Base-by-base conservation (phyloP, 2,113 vertebrate genomes). In the Protomyctophum bolini region DNA sequence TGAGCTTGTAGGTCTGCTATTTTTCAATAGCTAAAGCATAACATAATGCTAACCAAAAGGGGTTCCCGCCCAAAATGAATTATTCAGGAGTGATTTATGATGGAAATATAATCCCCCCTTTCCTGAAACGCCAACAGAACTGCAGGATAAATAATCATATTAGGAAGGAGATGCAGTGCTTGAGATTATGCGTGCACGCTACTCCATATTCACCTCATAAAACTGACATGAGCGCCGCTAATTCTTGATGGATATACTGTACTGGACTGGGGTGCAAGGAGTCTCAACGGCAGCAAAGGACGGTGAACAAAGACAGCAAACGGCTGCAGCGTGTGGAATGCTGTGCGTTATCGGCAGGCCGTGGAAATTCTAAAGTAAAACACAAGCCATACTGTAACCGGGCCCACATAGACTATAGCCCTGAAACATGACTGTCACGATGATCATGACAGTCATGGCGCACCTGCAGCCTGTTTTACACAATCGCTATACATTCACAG, bases 171-270 rank as follows among this genome's bases (percentile, higher is more conserved):
- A 81, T 59, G 67, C 87, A 73, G 81, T 59, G 84, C 75, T 77
- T 83, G 79, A 88, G 82, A 89, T 91, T 48, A 86, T 85, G 82
- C 83, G 80, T n/a, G n/a, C 52, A 68, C 63, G 10, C 76, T 79
- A 81, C 75, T 89, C 75, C 84, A 87, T 86, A 89, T 87, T 87
- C 57, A 33, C 66, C 71, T 66, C 82, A 89, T 89, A 90, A 92
- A 91, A 75, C 80, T 85, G 87, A 91, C 85, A 89, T 65, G 72
- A 84, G 73, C 70, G 81, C 71, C 81, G 80, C 83, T 86, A 83
- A 87, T 81, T 84, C 67, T 33, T 73, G 82, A 80, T 73, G 67
- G 77, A 88, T 85, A 78, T 80, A 87, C 72, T 63, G 74, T 9
- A 61, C 33, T n/a, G 3, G 33, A 70, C 9, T 46, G 2, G 47